Evolutionary conservation across 2,888 invertebrate genomes (phyloP), one percentile per base, ranked within the genome.

Genomic region (Lasioglossum pauxillum): DNA sequence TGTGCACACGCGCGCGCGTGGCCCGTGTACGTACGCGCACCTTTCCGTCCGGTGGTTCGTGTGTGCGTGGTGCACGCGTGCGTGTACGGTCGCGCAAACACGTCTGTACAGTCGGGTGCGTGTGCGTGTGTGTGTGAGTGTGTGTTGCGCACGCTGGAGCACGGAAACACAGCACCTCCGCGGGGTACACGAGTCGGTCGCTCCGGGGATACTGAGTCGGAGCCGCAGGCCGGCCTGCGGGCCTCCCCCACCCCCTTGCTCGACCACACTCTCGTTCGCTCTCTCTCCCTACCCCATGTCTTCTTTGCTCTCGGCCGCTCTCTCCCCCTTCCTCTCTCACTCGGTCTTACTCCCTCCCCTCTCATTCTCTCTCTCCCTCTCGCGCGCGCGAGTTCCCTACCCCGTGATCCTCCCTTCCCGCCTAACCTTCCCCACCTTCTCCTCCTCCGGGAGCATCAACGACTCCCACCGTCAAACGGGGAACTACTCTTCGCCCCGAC

Each of bases 141-240:
- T 76, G 82, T 79, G 83, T 86, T 85, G 90, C 81, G 88, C 87
- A 87, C 89, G 88, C 76, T 86, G 86, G 89, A 86, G 80, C 85
- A 87, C 86, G 85, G 84, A 86, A 84, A 91, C 84, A 85, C 88
- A 88, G 87, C 86, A 89, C 91, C 88, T 93, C 91, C 93, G 89
- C 95, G 94, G 95, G 95, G 94, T 96, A 94, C 93, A 93, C 94
- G 94, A 94, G 94, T 94, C 95, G 95, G 95, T 96, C 94, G 95
- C 95, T 95, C 95, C 95, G 94, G 95, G 95, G 94, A 95, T 94
- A 95, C 95, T 95, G 95, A 95, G 93, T 93, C 91, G 93, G 91
- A 93, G 95, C 95, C 95, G 95, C 94, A 92, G 95, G 95, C 94
- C 94, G 94, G 94, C 95, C 95, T 95, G 94, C 94, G 95, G 94